Percentiles rank a stretch among this genome's conserved stretches.
Evolutionary conservation across 1,140 invertebrate species (phyloP).

Genomic region (Hypothenemus hampei): DNA sequence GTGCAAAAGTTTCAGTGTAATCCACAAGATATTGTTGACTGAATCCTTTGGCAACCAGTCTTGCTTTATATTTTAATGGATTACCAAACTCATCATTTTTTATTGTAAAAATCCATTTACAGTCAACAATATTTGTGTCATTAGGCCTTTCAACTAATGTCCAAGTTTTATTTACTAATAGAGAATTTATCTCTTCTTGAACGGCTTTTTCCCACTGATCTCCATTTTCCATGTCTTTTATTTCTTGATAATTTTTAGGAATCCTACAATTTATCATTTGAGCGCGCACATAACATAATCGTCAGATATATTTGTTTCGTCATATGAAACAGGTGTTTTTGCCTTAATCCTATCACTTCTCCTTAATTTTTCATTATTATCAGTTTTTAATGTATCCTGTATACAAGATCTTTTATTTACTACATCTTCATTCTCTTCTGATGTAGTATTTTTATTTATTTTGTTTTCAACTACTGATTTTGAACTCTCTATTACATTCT

Average conservation of each 20-base stretch:
- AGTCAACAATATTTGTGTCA: slow-evolving; percentile 44
- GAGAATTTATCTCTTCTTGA: slow-evolving; percentile 42
- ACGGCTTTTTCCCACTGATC: slow-evolving; percentile 41
- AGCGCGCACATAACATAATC: not conserved
- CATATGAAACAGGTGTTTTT: not conserved
- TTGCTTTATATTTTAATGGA: slow-evolving; percentile 43
- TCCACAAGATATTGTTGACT: slow-evolving; percentile 41
- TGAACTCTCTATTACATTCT: no score
- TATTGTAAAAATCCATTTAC: slow-evolving; percentile 42
- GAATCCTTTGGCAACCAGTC: slow-evolving; percentile 45
- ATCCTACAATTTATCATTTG: not conserved
- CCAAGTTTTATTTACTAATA: slow-evolving; percentile 44
- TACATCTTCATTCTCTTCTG: no score
- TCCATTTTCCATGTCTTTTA: slow-evolving; percentile 37
- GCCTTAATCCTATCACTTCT: slow-evolving; percentile 17
- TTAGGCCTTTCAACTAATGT: slow-evolving; percentile 41
- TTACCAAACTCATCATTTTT: slow-evolving; percentile 41
- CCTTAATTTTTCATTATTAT: slow-evolving; percentile 3
- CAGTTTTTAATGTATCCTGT: no score
- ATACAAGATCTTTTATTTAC: no score
- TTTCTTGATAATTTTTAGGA: slow-evolving; percentile 25
- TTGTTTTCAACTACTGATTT: no score
- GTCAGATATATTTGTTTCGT: not conserved
- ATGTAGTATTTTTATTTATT: no score
- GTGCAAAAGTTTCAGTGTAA: slow-evolving; percentile 39